These are phyloP conservation scores for Herpetotheres cachinnans DNA, from an alignment of 2,113 vertebrate genomes.

Conservation along the genomic window DNA sequence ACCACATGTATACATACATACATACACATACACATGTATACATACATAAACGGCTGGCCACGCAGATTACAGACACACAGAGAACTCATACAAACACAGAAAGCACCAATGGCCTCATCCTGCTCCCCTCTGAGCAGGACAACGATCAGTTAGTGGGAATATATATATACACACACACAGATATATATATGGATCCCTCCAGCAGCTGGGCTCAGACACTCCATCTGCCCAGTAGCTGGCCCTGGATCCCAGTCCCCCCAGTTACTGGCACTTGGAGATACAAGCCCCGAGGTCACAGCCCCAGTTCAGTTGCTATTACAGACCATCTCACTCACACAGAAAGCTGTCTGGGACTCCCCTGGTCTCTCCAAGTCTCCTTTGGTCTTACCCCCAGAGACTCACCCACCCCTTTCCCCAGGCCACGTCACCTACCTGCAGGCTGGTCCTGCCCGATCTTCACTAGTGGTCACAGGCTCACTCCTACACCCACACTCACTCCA, in stretches of 20 bases:
- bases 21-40: too few species aligned
- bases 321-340: not conserved
- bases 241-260: not conserved
- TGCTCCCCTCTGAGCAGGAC: not conserved
- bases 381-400: not conserved
- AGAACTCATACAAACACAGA: not conserved
- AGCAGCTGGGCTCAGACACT: not conserved
- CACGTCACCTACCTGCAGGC: not conserved
- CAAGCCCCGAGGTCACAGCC: not conserved
- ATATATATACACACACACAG: not conserved
- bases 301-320: not conserved
- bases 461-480: not conserved
- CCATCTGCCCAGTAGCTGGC: not conserved
- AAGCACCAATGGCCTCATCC: not conserved
- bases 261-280: not conserved
- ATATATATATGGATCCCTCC: not conserved
- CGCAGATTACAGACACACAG: not conserved
- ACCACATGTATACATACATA: not conserved
- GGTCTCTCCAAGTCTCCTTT: not conserved
- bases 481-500: not conserved
- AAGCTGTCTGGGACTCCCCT: not conserved
- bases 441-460: not conserved
- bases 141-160: too few species aligned
- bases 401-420: not conserved
- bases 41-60: fast-evolving